A percentile compares a stretch with the other conserved stretches of the same genome.
Conservation (phyloP, 92 coral and sea anemone species). For the Porites evermanni region DNA sequence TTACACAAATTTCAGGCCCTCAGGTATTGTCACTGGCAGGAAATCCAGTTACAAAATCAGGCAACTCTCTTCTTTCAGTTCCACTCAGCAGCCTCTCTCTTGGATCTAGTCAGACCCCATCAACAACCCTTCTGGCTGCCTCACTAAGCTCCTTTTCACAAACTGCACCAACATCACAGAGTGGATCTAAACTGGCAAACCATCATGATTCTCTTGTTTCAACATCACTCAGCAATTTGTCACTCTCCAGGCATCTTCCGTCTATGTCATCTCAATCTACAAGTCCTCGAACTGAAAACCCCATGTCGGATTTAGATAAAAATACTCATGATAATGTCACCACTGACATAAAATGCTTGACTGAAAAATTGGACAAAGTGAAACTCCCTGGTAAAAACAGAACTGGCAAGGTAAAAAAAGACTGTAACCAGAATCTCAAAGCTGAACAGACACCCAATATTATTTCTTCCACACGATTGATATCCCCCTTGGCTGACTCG, state of each 20-base stretch:
- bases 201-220: slow-evolving; percentile 18
- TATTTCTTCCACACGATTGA: background rate
- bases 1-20: slow-evolving; percentile 23
- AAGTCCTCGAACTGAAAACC: background rate
- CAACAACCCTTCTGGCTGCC: background rate
- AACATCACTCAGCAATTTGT: slow-evolving; percentile 22
- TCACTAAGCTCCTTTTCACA: slow-evolving; percentile 27
- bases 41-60: background rate
- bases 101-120: slow-evolving; percentile 5
- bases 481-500: background rate
- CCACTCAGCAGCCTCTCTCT: slow-evolving; percentile 16
- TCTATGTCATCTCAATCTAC: background rate
- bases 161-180: background rate
- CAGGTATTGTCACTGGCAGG: background rate
- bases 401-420: background rate
- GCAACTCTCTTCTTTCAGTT: slow-evolving; percentile 23
- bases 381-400: background rate
- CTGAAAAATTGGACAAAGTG: background rate
- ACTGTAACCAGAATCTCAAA: slow-evolving; percentile 6
- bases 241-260: background rate
- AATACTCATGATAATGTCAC: background rate
- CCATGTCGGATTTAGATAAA: background rate
- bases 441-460: background rate
- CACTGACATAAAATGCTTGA: background rate
- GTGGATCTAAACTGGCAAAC: background rate